Base-by-base conservation (phyloP, 1,140 invertebrate species). In the Spodoptera frugiperda region DNA sequence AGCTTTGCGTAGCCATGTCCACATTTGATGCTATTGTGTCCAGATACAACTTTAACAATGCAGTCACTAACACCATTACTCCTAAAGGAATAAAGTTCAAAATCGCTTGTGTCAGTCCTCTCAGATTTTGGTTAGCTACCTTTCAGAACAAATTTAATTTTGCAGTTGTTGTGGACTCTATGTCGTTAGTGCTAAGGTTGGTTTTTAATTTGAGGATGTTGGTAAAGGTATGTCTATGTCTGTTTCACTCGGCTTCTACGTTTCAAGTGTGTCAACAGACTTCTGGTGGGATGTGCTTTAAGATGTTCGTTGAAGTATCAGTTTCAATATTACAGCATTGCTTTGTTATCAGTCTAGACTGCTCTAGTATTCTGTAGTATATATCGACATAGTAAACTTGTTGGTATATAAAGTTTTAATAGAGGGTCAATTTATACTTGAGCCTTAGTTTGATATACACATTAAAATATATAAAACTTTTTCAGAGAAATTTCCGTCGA, bases 1-100 rank as follows among this genome's bases (percentile, higher is more conserved):
- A 77, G 77, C 79, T 84, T 81, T 82, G 81, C 79, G 67, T 80
- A 61, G 77, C 63, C 80, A 80, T 82, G 78, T 75, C 57, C 61
- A 80, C 70, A 77, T 82, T 73, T 72, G 63, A 75, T 73, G 71
- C 54, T 51, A 59, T 77, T 74, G 77, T 75, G 61, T 74, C 51
- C 53, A 39, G 4, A 39, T 25, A 73, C 54, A 72, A 73, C 49
- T 25, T 46, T 57, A 12, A 33, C 25, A 39, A 21, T 67, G 6
- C 48, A 53, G 3, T n/a, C 9, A 59, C 68, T 2, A 30, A 1
- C 8, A 30, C 12, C 19, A 5, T 55, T 79, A 79, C 21, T 59
- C 0, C 21, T 30, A 54, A 39, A 11, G 14, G 12, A 39, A 68
- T 57, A 76, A 49, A 67, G 75, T 53, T 49, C 15, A 63, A 17